These are phyloP conservation scores for Cololabis saira DNA, from an alignment of 2,113 vertebrate species.

Conservation along the genomic window DNA sequence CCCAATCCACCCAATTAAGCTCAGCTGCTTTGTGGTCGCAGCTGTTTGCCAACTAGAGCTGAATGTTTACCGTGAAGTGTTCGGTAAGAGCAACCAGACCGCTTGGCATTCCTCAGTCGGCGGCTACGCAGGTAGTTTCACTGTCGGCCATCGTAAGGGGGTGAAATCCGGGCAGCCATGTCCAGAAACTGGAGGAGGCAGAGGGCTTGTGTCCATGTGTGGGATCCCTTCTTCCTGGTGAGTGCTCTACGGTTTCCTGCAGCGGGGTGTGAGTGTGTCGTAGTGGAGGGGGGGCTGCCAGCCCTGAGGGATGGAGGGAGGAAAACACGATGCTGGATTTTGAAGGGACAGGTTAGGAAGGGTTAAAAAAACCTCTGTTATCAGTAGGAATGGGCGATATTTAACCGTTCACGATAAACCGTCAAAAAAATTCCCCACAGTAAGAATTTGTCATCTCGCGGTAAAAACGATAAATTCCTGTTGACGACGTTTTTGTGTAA, in stretches of 20 bases:
- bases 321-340: too few species aligned
- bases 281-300: too few species aligned
- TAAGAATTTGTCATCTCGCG: too few species aligned
- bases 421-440: too few species aligned
- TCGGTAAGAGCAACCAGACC: neutral
- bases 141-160: neutral
- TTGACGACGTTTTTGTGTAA: too few species aligned
- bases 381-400: too few species aligned
- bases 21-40: slow-evolving; percentile 31
- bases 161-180: neutral
- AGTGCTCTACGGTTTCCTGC: slow-evolving; percentile 25
- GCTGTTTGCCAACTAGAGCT: slow-evolving; percentile 15
- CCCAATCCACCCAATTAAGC: slow-evolving; percentile 30
- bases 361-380: too few species aligned
- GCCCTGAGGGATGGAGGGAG: too few species aligned
- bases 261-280: slow-evolving; percentile 10
- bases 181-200: slow-evolving; percentile 24
- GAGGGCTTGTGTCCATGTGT: slow-evolving; percentile 32
- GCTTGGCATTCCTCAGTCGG: neutral
- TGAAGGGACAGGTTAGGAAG: too few species aligned
- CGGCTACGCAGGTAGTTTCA: slow-evolving; percentile 4
- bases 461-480: too few species aligned
- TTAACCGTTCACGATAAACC: too few species aligned
- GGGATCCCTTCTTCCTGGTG: slow-evolving; percentile 41
- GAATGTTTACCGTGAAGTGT: neutral